Conservation (phyloP, 2,797 vertebrate species). For the Smutsia gigantea region DNA sequence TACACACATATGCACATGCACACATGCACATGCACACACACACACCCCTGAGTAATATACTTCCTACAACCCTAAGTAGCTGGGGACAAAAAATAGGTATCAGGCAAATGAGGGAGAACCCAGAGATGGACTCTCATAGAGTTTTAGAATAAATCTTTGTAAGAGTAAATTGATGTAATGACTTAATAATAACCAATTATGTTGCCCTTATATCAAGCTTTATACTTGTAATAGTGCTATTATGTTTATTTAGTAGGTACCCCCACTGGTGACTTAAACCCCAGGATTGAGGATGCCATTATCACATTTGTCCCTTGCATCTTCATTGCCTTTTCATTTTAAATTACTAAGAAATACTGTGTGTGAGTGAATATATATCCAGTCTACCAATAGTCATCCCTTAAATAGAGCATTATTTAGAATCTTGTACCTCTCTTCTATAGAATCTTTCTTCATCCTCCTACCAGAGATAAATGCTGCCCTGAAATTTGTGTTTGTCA, state of each 20-base stretch:
- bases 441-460: background rate
- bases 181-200: background rate
- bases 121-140: background rate
- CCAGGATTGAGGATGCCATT: background rate
- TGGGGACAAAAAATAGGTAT: background rate
- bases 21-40: background rate
- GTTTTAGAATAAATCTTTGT: constrained; percentile 8
- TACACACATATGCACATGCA: background rate
- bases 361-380: background rate
- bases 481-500: background rate
- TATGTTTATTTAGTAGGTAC: background rate
- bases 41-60: background rate
- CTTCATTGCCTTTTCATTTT: constrained; percentile 2
- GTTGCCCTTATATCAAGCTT: background rate
- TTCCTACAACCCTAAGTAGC: background rate
- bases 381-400: background rate
- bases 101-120: background rate
- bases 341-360: constrained; percentile 11
- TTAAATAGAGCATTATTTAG: background rate
- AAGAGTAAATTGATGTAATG: background rate
- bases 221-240: background rate
- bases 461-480: background rate
- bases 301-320: background rate
- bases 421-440: background rate
- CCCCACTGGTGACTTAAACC: background rate